phyloP scores from a whole-genome alignment of 2,888 invertebrate genomes.

The Exocentrus adspersus region DNA sequence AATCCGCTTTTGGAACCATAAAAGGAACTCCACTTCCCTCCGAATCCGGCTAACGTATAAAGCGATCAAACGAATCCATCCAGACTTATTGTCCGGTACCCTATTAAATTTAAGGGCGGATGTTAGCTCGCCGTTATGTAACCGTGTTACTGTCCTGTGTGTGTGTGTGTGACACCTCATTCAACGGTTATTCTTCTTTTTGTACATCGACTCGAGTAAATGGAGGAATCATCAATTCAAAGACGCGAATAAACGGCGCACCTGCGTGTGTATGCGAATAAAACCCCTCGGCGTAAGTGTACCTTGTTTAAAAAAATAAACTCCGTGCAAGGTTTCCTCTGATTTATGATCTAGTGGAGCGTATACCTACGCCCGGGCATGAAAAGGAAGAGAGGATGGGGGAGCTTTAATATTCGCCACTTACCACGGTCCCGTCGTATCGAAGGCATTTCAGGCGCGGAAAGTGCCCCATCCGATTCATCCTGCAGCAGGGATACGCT shows the following conservation, averaged over 20 bases:
- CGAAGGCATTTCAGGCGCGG: conserved; percentile 84
- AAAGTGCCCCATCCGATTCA: conserved; percentile 82
- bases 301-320: conserved; percentile 11
- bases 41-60: neutral
- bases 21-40: too few relatives aligned
- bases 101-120: neutral
- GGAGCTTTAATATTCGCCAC: conserved; percentile 33
- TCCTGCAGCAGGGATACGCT: conserved; percentile 72
- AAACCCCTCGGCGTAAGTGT: neutral
- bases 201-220: neutral
- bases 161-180: neutral
- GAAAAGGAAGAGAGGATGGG: too few relatives aligned
- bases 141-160: neutral
- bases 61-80: neutral
- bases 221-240: neutral
- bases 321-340: conserved; percentile 7
- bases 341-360: conserved; percentile 14
- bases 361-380: too few relatives aligned
- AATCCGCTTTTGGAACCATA: too few relatives aligned
- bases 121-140: neutral
- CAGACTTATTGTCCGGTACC: neutral
- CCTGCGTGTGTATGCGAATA: neutral
- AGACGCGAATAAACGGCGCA: neutral
- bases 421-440: conserved; percentile 72
- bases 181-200: neutral